phyloP scores from a whole-genome alignment of 2,888 invertebrate species.

The Phyllotreta striolata region DNA sequence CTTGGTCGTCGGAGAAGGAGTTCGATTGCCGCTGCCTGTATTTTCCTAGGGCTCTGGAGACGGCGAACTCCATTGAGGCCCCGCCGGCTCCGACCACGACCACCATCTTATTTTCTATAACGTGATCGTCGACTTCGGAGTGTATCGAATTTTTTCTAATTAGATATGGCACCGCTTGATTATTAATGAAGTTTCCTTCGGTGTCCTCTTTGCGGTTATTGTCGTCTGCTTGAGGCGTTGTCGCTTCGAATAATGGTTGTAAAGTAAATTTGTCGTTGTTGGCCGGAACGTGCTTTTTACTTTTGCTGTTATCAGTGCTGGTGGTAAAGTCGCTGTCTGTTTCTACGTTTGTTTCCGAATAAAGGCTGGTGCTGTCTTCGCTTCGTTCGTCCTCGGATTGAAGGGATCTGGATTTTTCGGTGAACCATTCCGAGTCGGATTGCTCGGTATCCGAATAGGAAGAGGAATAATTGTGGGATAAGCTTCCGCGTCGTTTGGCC shows the following conservation, averaged over 20 bases:
- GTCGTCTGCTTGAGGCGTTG: constrained; percentile 60
- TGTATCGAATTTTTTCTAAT: constrained; percentile 70
- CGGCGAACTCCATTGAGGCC: constrained; percentile 85
- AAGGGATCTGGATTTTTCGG: constrained; percentile 74
- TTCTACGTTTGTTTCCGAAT: constrained; percentile 71
- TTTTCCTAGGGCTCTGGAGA: constrained; percentile 81
- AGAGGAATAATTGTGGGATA: constrained; percentile 65
- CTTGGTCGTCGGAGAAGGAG: constrained; percentile 74
- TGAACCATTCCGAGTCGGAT: constrained; percentile 74
- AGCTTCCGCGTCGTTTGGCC: constrained; percentile 72
- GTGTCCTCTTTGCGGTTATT: constrained; percentile 66
- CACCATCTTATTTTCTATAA: constrained; percentile 59
- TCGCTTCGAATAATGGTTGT: constrained; percentile 46
- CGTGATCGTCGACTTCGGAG: constrained; percentile 66
- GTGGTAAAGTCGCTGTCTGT: constrained; percentile 72
- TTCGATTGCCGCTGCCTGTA: constrained; percentile 78
- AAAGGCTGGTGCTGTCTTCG: constrained; percentile 64
- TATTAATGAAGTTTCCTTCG: constrained; percentile 68
- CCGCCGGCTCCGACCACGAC: constrained; percentile 66
- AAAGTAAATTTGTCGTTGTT: constrained; percentile 32
- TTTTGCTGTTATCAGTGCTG: constrained; percentile 59
- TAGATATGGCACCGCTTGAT: constrained; percentile 77
- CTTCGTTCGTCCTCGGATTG: constrained; percentile 76
- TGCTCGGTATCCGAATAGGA: constrained; percentile 81
- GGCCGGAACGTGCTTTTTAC: constrained; percentile 40